Conservation (phyloP, 2,888 invertebrate species). For the Drosophila macrospina region DNA sequence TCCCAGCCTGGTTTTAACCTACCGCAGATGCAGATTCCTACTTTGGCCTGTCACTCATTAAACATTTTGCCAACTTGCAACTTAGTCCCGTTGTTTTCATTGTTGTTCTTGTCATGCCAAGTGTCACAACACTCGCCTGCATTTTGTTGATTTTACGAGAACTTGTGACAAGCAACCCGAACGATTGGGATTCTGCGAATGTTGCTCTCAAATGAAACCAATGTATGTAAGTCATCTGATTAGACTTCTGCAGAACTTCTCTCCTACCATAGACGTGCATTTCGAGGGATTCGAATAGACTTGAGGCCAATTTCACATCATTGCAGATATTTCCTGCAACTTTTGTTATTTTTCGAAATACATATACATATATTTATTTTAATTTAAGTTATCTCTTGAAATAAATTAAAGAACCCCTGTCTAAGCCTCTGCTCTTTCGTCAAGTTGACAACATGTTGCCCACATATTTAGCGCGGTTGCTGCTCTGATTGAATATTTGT, state of each 20-base stretch:
- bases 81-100: conserved; percentile 55
- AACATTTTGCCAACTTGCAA: conserved; percentile 73
- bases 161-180: conserved; percentile 66
- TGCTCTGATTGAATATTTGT: conserved; percentile 64
- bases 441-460: conserved; percentile 68
- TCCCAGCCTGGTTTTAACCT: conserved; percentile 57
- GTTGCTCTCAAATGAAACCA: conserved; percentile 47
- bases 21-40: conserved; percentile 69
- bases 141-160: conserved; percentile 69
- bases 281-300: not conserved
- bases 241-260: conserved; percentile 36
- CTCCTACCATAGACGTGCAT: conserved; percentile 12
- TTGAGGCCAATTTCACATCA: too few species aligned
- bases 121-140: conserved; percentile 70
- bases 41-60: conserved; percentile 70
- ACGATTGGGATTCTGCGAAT: conserved; percentile 62
- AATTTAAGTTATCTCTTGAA: not conserved
- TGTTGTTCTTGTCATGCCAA: conserved; percentile 67
- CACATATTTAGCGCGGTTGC: conserved; percentile 58
- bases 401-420: not conserved
- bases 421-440: conserved; percentile 36
- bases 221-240: conserved; percentile 50
- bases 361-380: not conserved
- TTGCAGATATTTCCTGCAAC: too few species aligned
- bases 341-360: too few species aligned